Evolutionary conservation across 2,113 vertebrate species (phyloP).

Genomic region (Benitochromis conjunctus): DNA sequence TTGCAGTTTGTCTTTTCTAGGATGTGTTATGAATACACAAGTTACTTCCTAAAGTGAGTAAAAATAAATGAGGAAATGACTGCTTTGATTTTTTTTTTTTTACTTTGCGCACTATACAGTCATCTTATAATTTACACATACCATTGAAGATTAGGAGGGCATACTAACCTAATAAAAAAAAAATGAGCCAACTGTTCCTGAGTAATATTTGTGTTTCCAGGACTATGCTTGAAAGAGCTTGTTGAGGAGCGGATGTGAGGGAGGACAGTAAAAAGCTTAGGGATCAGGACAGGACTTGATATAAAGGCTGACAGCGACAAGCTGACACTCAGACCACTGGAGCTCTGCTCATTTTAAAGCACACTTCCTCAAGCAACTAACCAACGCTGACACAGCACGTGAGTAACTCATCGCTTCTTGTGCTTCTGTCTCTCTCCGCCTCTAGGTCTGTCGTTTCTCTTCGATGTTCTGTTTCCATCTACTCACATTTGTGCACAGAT

Average conservation of each 20-base stretch:
- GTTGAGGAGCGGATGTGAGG: slow-evolving; percentile 57
- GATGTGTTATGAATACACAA: neutral
- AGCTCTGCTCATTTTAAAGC: slow-evolving; percentile 35
- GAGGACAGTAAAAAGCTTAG: slow-evolving; percentile 48
- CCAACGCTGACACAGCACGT: slow-evolving; percentile 34
- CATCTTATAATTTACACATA: neutral
- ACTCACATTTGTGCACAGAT: neutral
- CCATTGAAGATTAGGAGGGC: neutral
- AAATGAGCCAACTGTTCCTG: slow-evolving; percentile 18
- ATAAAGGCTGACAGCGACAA: slow-evolving; percentile 53
- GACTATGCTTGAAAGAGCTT: slow-evolving; percentile 39
- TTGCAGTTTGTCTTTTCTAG: neutral
- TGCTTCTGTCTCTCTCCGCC: neutral
- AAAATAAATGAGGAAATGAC: neutral
- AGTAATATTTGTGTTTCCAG: slow-evolving; percentile 56
- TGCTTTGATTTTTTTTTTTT: neutral
- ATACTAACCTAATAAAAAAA: slow-evolving; percentile 15
- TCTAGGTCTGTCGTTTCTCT: neutral
- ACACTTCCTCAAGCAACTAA: slow-evolving; percentile 17
- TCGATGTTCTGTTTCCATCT: neutral
- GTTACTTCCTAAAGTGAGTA: neutral
- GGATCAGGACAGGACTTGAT: slow-evolving; percentile 39
- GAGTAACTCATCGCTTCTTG: slow-evolving; percentile 26
- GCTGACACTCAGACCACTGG: slow-evolving; percentile 31
- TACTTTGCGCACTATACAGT: neutral